Evolutionary conservation across 2,888 invertebrate genomes (phyloP).

Genomic region (Nezara viridula): DNA sequence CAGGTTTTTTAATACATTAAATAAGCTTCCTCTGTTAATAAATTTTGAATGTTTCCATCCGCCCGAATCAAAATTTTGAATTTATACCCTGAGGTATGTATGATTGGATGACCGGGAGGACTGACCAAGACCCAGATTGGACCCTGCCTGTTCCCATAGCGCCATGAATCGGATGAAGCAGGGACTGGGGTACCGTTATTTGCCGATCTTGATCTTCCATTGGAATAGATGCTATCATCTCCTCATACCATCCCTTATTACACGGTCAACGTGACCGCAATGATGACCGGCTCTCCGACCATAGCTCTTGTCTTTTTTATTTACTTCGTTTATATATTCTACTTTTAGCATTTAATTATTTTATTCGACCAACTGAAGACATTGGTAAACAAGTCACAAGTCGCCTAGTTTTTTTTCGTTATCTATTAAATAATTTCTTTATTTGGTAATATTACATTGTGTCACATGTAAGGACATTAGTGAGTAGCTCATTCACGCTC

Average conservation of each 20-base stretch:
- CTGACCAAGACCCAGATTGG: not conserved
- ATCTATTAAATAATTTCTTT: too few relatives aligned
- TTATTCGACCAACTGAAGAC: too few relatives aligned
- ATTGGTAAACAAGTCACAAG: too few relatives aligned
- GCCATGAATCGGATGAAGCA: not conserved
- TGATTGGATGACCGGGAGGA: not conserved
- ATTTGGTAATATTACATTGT: too few relatives aligned
- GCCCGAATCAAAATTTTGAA: not conserved
- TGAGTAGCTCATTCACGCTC: too few relatives aligned
- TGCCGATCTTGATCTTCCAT: not conserved
- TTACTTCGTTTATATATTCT: not conserved
- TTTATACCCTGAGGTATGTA: not conserved
- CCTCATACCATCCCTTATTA: not conserved
- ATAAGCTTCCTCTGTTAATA: too few relatives aligned
- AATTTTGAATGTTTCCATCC: not conserved
- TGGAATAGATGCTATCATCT: conserved; percentile 12
- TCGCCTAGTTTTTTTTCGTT: too few relatives aligned
- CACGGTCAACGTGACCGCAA: not conserved
- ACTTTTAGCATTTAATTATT: too few relatives aligned
- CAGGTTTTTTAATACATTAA: too few relatives aligned
- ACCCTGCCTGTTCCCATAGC: not conserved
- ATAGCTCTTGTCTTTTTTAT: not conserved
- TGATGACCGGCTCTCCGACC: not conserved
- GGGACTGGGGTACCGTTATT: not conserved
- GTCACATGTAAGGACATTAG: too few relatives aligned